Conservation (phyloP, 2,797 vertebrate species). For the Arctocebus calabarensis region DNA sequence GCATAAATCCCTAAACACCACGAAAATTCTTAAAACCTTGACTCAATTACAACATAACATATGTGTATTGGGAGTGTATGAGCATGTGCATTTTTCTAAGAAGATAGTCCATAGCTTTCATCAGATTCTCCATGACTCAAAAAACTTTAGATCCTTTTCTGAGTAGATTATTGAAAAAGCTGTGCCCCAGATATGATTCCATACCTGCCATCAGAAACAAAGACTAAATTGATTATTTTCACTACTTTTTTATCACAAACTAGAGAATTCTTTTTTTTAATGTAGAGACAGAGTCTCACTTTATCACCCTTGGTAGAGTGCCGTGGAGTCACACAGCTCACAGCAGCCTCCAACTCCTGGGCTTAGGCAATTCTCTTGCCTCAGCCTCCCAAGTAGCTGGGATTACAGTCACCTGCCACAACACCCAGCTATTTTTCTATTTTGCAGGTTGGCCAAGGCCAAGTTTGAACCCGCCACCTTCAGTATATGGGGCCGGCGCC, state of each 20-base stretch:
- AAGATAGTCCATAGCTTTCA: not conserved
- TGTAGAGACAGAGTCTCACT: too few species aligned
- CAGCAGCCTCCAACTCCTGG: too few species aligned
- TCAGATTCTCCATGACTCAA: slow-evolving; percentile 42
- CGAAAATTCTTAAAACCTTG: slow-evolving; percentile 21
- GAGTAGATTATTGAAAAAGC: slow-evolving; percentile 28
- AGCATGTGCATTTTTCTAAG: slow-evolving; percentile 18
- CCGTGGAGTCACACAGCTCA: too few species aligned
- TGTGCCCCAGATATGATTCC: not conserved
- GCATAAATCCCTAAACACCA: slow-evolving; percentile 37
- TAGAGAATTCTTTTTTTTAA: too few species aligned
- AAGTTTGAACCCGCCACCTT: too few species aligned
- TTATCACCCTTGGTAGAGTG: too few species aligned
- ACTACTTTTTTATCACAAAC: not conserved
- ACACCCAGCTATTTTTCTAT: too few species aligned
- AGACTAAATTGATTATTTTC: slow-evolving; percentile 39
- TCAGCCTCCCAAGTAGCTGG: too few species aligned
- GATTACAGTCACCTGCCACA: too few species aligned
- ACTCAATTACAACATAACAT: not conserved
- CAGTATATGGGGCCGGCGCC: too few species aligned
- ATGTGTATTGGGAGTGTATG: not conserved
- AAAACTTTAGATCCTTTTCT: slow-evolving; percentile 9
- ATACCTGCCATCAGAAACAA: slow-evolving; percentile 9
- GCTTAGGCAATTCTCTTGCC: too few species aligned
- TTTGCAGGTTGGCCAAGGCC: too few species aligned